Evolutionary conservation across 2,888 invertebrate genomes (phyloP).

Genomic region (Caenorhabditis panamensis): DNA sequence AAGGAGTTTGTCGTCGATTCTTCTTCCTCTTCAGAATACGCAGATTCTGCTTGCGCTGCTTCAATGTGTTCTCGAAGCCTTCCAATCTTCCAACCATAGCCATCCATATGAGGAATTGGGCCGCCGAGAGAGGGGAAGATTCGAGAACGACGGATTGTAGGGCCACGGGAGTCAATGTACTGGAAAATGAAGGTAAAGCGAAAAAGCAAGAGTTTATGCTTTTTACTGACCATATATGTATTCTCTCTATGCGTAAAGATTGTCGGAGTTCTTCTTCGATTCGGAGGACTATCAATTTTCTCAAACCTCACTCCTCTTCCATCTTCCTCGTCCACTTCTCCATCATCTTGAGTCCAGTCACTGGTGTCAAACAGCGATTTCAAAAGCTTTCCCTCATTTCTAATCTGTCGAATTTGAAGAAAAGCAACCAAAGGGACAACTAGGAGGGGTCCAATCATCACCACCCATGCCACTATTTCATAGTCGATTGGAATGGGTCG

Average conservation of each 20-base stretch:
- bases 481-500: constrained; percentile 69
- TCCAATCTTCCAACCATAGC: constrained; percentile 62
- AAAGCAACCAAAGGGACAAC: constrained; percentile 74
- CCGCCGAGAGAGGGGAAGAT: constrained; percentile 37
- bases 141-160: constrained; percentile 69
- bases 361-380: constrained; percentile 64
- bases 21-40: constrained; percentile 45
- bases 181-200: constrained; percentile 16
- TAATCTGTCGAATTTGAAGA: constrained; percentile 54
- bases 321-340: constrained; percentile 2
- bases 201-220: too few species aligned
- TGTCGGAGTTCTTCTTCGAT: constrained; percentile 50
- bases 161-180: constrained; percentile 80
- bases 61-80: constrained; percentile 50
- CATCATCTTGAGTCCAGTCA: constrained; percentile 57
- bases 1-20: constrained; percentile 35
- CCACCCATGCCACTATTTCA: constrained; percentile 77
- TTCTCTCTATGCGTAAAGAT: constrained; percentile 56
- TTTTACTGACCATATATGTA: constrained; percentile 50
- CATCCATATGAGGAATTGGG: constrained; percentile 32
- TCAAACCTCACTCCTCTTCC: constrained; percentile 9
- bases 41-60: constrained; percentile 4
- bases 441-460: constrained; percentile 76
- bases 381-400: constrained; percentile 67
- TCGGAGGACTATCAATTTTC: constrained; percentile 39